Base-by-base conservation (phyloP, 2,888 invertebrate genomes). In the Phyllotreta striolata region DNA sequence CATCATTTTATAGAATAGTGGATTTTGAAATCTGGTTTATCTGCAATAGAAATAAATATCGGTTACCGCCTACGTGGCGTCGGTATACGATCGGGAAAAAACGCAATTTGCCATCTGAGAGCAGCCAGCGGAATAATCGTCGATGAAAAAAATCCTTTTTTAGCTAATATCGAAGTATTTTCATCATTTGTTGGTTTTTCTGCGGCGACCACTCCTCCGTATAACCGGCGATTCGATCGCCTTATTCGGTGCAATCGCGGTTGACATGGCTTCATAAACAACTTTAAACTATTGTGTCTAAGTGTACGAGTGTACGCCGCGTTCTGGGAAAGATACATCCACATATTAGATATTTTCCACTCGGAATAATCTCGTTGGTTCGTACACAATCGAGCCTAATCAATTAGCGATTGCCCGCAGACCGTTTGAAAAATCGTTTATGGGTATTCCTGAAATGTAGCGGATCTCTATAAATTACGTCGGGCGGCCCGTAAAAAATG, bases 81-180 rank as follows among this genome's bases (percentile, higher is more conserved):
- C 47, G n/a, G 14, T 24, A 24, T 7, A 6, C 9, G 5, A 24
- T 34, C 47, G 34, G 47, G 14, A 47, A 47, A 47, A 47, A 47
- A 13, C 9, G 34, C 47, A 47, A 47, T 47, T 47, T 47, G 47
- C 47, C 47, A 7, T 47, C 24, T 47, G 5, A 6, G 34, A 10
- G 34, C 47, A 47, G 47, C 7, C 34, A 13, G 47, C 14, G 34
- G 49, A 58, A 43, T 58, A 58, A 49, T 58, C 38, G 47, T 40
- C 58, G 35, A 49, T 38, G 38, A 24, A 13, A 58, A 58, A 58
- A 49, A 13, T 58, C 58, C 58, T 58, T 58, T 58, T 58, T 58
- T 37, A 49, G 58, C 40, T 6, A 14, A 39, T 3, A 47, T 38
- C 46, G 39, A 47, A 57, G 47, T 12, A 38, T 24, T 49, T 58